Evolutionary conservation across 2,888 invertebrate species (phyloP).

Genomic region (Aelia acuminata): DNA sequence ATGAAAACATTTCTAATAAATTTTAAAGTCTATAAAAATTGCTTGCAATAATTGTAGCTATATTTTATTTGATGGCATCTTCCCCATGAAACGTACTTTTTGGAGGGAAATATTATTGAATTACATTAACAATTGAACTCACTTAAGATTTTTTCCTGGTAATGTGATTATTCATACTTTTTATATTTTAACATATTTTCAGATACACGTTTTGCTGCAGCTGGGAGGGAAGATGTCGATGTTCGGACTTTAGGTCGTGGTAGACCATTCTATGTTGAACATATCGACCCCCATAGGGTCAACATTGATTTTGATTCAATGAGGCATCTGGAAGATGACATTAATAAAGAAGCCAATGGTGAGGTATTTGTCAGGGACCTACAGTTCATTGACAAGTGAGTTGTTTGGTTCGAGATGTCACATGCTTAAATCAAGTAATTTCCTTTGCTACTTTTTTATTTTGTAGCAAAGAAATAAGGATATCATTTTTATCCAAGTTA

Average conservation of each 20-base stretch:
- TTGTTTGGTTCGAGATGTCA: conserved; percentile 47
- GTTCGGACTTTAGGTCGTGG: conserved; percentile 93
- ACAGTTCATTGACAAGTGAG: conserved; percentile 76
- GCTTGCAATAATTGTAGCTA: no score
- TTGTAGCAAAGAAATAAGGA: conserved; percentile 2
- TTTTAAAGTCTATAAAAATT: no score
- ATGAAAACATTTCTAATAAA: no score
- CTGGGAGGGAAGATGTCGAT: conserved; percentile 97
- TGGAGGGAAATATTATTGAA: no score
- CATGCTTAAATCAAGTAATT: conserved; percentile 15
- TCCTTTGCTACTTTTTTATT: conserved; percentile 4
- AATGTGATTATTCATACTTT: no score
- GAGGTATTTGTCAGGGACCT: conserved; percentile 75
- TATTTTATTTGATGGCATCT: no score
- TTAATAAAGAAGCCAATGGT: conserved; percentile 70
- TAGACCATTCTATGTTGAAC: conserved; percentile 92
- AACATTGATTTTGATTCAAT: conserved; percentile 73
- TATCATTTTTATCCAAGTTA: not conserved
- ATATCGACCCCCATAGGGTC: conserved; percentile 77
- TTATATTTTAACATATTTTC: not conserved
- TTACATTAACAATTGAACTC: no score
- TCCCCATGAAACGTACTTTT: no score
- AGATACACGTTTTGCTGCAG: conserved; percentile 80
- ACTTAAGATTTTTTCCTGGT: no score
- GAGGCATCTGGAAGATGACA: conserved; percentile 73